phyloP scores from a whole-genome alignment of 1,140 invertebrate genomes.

The Rhopalosiphum maidis region DNA sequence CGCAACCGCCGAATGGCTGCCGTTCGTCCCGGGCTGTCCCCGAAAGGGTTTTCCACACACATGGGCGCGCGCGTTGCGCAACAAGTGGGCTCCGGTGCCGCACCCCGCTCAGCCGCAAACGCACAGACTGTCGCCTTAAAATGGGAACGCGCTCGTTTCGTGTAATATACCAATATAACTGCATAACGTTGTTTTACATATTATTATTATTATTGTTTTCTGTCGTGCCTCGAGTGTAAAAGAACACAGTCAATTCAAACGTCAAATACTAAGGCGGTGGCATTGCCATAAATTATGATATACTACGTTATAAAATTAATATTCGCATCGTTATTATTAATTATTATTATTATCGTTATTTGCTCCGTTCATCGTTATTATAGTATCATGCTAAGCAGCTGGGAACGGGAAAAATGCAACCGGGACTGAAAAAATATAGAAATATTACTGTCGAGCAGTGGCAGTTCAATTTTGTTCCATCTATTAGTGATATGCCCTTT shows the following conservation, averaged over 20 bases:
- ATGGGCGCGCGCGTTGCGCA: slow-evolving; percentile 43
- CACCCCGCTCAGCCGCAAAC: neutral
- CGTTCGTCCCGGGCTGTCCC: neutral
- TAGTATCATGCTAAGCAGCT: neutral
- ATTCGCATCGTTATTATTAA: neutral
- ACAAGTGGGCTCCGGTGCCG: slow-evolving; percentile 33
- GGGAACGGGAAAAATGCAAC: neutral
- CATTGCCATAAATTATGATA: neutral
- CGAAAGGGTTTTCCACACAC: slow-evolving; percentile 46
- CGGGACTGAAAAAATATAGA: neutral
- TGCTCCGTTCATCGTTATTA: neutral
- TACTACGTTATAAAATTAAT: neutral
- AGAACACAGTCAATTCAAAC: neutral
- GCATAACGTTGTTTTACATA: neutral
- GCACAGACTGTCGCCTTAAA: neutral
- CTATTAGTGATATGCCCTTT: neutral
- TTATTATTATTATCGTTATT: neutral
- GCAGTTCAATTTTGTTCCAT: too few relatives aligned
- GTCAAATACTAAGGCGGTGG: neutral
- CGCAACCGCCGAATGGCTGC: neutral
- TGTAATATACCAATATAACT: neutral
- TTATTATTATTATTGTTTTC: neutral
- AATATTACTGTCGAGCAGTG: neutral
- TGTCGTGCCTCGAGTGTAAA: neutral
- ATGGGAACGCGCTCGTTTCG: slow-evolving; percentile 30